phyloP scores from a whole-genome alignment of 2,113 vertebrate genomes.

The Pongo abelii region DNA sequence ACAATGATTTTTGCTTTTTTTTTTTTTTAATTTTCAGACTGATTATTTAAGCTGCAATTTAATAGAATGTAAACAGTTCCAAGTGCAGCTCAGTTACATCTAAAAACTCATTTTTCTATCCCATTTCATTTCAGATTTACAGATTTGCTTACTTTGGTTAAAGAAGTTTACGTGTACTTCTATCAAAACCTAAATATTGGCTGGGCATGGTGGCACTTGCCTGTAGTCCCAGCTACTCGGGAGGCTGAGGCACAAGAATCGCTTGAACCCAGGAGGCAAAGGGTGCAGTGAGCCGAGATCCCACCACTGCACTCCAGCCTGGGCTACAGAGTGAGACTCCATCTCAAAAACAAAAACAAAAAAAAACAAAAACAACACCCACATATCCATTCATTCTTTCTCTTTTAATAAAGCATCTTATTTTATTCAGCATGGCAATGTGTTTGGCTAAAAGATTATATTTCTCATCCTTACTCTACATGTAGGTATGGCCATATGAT shows the following conservation, averaged over 20 bases:
- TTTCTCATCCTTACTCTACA: background rate
- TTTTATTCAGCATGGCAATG: background rate
- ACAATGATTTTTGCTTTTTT: background rate
- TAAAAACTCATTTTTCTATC: background rate
- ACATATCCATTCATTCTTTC: background rate
- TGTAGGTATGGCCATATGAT: background rate
- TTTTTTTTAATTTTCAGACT: background rate
- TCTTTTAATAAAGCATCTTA: background rate
- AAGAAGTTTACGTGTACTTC: conserved; percentile 1
- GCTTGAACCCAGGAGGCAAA: too few relatives aligned
- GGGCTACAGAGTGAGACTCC: too few relatives aligned
- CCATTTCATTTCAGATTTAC: background rate
- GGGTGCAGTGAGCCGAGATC: too few relatives aligned
- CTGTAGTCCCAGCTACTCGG: too few relatives aligned
- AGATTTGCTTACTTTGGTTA: background rate
- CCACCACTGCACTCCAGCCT: too few relatives aligned
- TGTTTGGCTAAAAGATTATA: background rate
- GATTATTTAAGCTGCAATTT: background rate
- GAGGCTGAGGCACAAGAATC: too few relatives aligned
- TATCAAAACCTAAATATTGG: background rate
- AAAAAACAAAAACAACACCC: background rate
- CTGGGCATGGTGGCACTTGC: too few relatives aligned
- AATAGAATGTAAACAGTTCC: background rate
- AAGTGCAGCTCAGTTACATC: background rate
- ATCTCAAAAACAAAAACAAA: too few relatives aligned